phyloP scores from a whole-genome alignment of 2,888 invertebrate species.

The Noctua fimbriata region DNA sequence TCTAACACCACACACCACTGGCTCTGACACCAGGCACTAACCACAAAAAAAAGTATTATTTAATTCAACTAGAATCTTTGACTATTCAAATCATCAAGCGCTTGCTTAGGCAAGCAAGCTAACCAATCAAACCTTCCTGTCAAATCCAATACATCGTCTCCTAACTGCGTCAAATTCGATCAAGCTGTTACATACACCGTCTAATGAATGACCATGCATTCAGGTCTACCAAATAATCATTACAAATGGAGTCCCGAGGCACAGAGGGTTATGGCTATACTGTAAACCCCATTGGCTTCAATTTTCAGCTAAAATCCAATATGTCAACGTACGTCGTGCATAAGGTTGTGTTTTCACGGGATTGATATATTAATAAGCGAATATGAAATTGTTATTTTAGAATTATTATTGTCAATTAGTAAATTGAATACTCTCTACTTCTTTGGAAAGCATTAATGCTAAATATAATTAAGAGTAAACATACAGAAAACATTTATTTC shows the following conservation, averaged over 20 bases:
- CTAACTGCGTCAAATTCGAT: conserved; percentile 3
- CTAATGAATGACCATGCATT: conserved; percentile 42
- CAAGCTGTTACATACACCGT: conserved; percentile 23
- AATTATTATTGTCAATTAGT: not conserved
- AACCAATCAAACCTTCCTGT: conserved; percentile 21
- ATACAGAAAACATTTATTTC: not conserved
- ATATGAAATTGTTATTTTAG: not conserved
- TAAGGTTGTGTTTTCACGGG: conserved; percentile 52
- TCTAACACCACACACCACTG: too few species aligned
- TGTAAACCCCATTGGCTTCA: conserved; percentile 56
- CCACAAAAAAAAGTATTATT: too few species aligned
- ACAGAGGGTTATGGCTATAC: conserved; percentile 48
- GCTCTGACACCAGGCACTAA: too few species aligned
- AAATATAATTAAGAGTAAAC: not conserved
- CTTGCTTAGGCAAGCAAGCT: not conserved
- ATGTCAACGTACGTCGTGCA: conserved; percentile 63
- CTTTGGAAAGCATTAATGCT: too few species aligned
- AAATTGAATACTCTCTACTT: not conserved
- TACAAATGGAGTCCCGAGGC: conserved; percentile 41
- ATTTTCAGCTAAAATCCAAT: conserved; percentile 71
- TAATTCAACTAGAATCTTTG: not conserved
- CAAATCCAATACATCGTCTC: conserved; percentile 12
- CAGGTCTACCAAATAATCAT: conserved; percentile 52
- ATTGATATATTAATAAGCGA: not conserved
- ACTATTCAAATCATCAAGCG: not conserved